Base-by-base conservation (phyloP, 2,113 vertebrate genomes). In the Podocnemis expansa region DNA sequence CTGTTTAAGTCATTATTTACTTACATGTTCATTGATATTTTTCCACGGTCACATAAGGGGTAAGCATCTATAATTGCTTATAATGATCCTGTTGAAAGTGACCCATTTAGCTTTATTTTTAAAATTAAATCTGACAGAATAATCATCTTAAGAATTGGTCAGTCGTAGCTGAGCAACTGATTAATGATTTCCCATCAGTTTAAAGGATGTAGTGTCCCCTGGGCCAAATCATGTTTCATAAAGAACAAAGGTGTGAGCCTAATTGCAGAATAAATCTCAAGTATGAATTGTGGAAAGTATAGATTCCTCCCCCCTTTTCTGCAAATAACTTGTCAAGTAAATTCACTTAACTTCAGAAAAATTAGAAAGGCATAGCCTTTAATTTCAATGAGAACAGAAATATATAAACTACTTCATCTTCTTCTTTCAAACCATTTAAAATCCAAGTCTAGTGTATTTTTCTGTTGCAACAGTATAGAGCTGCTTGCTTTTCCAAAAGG, bases 401-500 rank as follows among this genome's bases (percentile, higher is more conserved):
- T 91, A 58, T 89, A 78, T 84, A 88, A 97, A 94, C 12, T 55
- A 31, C 82, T 94, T 80, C 73, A 80, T 82, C 76, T 78, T 95
- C 91, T 94, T 87, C 47, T 86, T 95, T 91, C 29, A 92, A 93
- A 93, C 47, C 89, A 90, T 96, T 97, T 96, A 90, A 97, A 96
- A 94, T 90, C 84, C 88, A 96, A 89, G 89, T 95, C 78, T 49
- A 94, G 78, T 38, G 1, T 87, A 88, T 96, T 97, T 94, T 95
- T 92, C 60, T 90, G 45, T 86, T 94, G 63, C 85, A 89, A 51
- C 16, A 45, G 84, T 92, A 89, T 52, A 97, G 89, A 94, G 87
- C 54, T 90, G 84, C 94, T 89, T 91, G 81, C 91, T 97, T 95
- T 86, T 96, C 78, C 83, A 91, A 98, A 97, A 98, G 96, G 96